Evolutionary conservation across 1,140 invertebrate genomes (phyloP).

Genomic region (Zaprionus tsacasi): DNA sequence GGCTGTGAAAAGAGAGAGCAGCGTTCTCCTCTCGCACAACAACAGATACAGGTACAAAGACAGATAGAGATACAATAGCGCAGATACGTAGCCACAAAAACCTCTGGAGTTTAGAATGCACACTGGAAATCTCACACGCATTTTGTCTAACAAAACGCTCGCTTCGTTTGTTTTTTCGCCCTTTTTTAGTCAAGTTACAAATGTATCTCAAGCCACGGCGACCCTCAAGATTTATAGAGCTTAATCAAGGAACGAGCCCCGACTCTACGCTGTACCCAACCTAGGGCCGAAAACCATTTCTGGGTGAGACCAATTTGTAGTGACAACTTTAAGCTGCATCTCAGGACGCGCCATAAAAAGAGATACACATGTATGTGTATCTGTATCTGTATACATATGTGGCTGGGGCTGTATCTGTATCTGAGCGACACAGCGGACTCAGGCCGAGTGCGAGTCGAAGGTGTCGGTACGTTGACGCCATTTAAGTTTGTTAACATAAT

Average conservation of each 20-base stretch:
- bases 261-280: constrained; percentile 14
- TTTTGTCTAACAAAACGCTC: constrained; percentile 61
- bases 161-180: constrained; percentile 13
- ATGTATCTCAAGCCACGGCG: constrained; percentile 39
- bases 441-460: constrained; percentile 51
- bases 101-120: constrained; percentile 7
- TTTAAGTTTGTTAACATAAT: constrained; percentile 79
- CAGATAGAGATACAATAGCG: constrained; percentile 20
- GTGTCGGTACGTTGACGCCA: constrained; percentile 77
- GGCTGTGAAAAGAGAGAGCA: constrained; percentile 18
- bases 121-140: constrained; percentile 18
- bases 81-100: constrained; percentile 9
- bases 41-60: constrained; percentile 20
- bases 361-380: constrained; percentile 33
- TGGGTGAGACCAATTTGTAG: constrained; percentile 71
- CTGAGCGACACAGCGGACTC: neutral
- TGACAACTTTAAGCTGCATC: constrained; percentile 73
- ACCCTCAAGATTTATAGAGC: constrained; percentile 70
- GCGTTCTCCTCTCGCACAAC: neutral
- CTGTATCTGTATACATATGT: too few relatives aligned
- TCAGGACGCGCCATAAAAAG: constrained; percentile 65
- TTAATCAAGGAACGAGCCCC: constrained; percentile 66
- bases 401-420: constrained; percentile 34
- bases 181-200: constrained; percentile 47
- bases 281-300: constrained; percentile 13